phyloP scores from a whole-genome alignment of 1,140 invertebrate species.

The Platorchestia sp. region DNA sequence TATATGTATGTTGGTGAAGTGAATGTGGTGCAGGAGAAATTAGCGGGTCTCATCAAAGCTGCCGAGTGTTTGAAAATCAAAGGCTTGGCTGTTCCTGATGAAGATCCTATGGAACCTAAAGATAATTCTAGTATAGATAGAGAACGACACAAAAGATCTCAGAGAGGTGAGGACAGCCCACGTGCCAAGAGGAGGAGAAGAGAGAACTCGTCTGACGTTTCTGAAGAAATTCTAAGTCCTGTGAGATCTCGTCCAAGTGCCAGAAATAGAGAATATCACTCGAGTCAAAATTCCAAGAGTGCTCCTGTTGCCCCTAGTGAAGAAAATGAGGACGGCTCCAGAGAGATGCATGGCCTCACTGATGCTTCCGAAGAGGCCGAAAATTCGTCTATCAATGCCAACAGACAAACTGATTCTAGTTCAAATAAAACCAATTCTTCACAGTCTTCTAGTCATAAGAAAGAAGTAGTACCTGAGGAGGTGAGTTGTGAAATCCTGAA shows the following conservation, averaged over 20 bases:
- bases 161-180: conserved; percentile 60
- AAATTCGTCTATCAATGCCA: conserved; percentile 31
- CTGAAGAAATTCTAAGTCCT: conserved; percentile 38
- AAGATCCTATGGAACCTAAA: conserved; percentile 60
- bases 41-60: conserved; percentile 66
- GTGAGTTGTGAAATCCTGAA: not conserved
- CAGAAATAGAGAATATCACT: not conserved
- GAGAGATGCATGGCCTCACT: conserved; percentile 25
- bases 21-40: conserved; percentile 64
- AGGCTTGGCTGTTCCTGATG: conserved; percentile 65
- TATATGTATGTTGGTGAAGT: no score
- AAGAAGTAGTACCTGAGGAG: conserved; percentile 54
- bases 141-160: conserved; percentile 29
- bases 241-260: conserved; percentile 50
- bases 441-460: conserved; percentile 54
- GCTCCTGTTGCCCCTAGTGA: conserved; percentile 58
- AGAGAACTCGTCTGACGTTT: conserved; percentile 55
- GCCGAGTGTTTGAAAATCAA: conserved; percentile 66
- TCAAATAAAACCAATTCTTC: conserved; percentile 37
- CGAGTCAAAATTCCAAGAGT: not conserved
- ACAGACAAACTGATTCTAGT: conserved; percentile 35
- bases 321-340: conserved; percentile 62
- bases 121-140: conserved; percentile 57
- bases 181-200: conserved; percentile 61
- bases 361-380: conserved; percentile 29